These are phyloP conservation scores for Limnothrissa miodon DNA, from an alignment of 2,113 vertebrate species.

Conservation along the genomic window DNA sequence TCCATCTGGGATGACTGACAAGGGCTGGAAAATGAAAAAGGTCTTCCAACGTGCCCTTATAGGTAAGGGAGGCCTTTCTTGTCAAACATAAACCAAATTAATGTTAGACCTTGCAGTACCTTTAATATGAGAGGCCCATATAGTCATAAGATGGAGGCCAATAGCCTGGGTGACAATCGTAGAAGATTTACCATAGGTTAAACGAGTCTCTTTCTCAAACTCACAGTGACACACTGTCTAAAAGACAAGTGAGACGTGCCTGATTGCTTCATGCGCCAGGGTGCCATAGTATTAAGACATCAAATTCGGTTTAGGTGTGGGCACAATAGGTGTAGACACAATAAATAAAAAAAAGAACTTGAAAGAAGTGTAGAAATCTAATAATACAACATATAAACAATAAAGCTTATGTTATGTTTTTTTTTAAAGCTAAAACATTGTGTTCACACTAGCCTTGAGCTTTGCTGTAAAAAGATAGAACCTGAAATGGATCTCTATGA, in stretches of 20 bases:
- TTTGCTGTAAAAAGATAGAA: constrained; percentile 26
- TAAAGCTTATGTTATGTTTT: not conserved
- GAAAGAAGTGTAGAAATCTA: not conserved
- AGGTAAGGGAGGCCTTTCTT: constrained; percentile 76
- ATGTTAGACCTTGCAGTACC: constrained; percentile 73
- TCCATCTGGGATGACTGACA: constrained; percentile 83
- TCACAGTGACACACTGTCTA: constrained; percentile 34
- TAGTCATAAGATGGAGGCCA: constrained; percentile 76
- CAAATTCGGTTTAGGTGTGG: constrained; percentile 1
- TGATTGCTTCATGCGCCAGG: constrained; percentile 17
- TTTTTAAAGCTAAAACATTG: not conserved
- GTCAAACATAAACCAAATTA: constrained; percentile 88
- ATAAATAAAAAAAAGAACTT: not conserved
- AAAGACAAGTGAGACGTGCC: constrained; percentile 31
- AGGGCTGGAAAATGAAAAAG: constrained; percentile 78
- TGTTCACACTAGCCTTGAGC: constrained; percentile 11
- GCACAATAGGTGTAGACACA: not conserved
- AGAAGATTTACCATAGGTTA: constrained; percentile 72
- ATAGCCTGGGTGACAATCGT: constrained; percentile 65
- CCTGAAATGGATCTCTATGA: constrained; percentile 38
- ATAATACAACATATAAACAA: not conserved
- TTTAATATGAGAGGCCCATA: constrained; percentile 80
- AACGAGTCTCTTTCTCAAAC: constrained; percentile 38
- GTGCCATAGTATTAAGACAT: not conserved
- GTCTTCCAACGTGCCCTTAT: constrained; percentile 67